Conservation (phyloP, 2,113 vertebrate genomes). For the Sclerurus mexicanus region DNA sequence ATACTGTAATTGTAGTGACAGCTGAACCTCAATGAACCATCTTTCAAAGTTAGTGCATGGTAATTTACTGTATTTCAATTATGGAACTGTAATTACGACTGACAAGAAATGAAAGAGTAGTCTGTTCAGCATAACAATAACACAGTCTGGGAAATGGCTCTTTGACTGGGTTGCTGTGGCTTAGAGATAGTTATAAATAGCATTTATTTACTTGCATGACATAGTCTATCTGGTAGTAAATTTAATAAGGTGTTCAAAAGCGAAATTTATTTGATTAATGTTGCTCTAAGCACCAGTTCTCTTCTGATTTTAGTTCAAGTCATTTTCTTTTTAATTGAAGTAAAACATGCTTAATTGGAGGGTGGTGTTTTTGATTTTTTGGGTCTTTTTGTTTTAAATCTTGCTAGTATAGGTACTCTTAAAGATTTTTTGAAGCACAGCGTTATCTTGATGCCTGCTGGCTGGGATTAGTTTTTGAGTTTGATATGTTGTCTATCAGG, state of each 20-base stretch:
- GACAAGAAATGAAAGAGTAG: slow-evolving; percentile 82
- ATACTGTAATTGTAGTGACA: slow-evolving; percentile 75
- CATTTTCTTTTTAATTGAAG: background rate
- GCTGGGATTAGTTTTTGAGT: background rate
- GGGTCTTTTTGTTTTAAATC: background rate
- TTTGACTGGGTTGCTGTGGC: slow-evolving; percentile 77
- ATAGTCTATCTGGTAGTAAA: background rate
- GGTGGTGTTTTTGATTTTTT: background rate
- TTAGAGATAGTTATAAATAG: slow-evolving; percentile 32
- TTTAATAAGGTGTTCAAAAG: slow-evolving; percentile 6
- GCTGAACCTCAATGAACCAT: slow-evolving; percentile 79
- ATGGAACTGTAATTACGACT: slow-evolving; percentile 72
- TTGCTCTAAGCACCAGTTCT: background rate
- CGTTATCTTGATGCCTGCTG: background rate
- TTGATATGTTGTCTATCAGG: background rate
- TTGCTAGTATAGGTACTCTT: background rate
- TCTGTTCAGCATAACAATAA: slow-evolving; percentile 83
- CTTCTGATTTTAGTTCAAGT: background rate
- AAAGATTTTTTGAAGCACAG: background rate
- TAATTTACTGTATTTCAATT: slow-evolving; percentile 73
- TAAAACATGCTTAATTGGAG: background rate
- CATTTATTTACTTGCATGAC: background rate
- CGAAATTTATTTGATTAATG: background rate
- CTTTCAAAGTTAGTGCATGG: slow-evolving; percentile 59
- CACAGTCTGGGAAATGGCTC: slow-evolving; percentile 71